Evolutionary conservation across 2,888 invertebrate genomes (phyloP), one percentile per base, ranked within the genome.

Genomic region (Hirtodrosophila cameraria): DNA sequence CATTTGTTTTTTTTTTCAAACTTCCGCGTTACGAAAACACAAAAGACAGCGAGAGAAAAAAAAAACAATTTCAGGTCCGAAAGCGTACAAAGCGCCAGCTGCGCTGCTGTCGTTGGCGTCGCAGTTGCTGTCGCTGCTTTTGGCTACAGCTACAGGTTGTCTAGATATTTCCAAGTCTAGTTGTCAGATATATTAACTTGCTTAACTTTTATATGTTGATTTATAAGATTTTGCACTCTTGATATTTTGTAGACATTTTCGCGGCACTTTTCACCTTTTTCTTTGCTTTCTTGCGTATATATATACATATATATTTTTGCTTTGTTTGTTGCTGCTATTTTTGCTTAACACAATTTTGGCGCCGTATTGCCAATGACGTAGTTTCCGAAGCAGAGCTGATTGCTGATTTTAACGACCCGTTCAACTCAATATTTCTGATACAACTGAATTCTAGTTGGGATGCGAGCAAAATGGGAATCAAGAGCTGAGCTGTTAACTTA

Each of bases 91-190:
- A 30, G 49, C 67, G 59, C 15, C 50, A 43, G 35, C 75, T 49
- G 42, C 58, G 48, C 75, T 75, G 70, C 50, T 57, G 7, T 23
- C 46, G 48, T 33, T 48, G 50, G 7, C 46, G 63, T 60, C 16
- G 30, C 12, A 18, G 65, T 65, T 45, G 25, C 16, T 6, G 67
- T 57, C 45, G 35, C 38, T 50, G 50, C 57, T 55, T 16, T 49
- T n/a, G n/a, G n/a, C n/a, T n/a, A n/a, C n/a, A 79, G 85, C 87
- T 64, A 82, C 82, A 82, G 82, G 82, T 82, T 82, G 81, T 50
- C 66, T 61, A 62, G 25, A 25, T 42, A 58, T 36, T 38, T 65
- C 42, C 55, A 58, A 42, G 46, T 42, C 25, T 41, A 38, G 42
- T 20, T 31, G 41, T 42, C n/a, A 30, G 6, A 54, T 28, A 16